phyloP scores from a whole-genome alignment of 2,888 invertebrate genomes.

The Melanotus villosus region DNA sequence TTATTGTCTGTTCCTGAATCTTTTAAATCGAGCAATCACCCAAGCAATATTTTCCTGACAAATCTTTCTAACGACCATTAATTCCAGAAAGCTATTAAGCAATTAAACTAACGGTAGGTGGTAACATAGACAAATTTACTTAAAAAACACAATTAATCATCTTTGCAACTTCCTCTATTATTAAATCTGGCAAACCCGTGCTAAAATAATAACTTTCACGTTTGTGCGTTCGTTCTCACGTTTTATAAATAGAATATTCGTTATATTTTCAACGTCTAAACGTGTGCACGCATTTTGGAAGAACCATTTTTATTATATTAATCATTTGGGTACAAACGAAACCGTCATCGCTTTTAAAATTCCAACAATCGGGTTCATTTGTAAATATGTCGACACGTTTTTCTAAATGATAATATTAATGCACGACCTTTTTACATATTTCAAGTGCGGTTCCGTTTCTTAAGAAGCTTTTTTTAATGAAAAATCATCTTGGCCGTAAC shows the following conservation, averaged over 20 bases:
- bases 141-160: too few species aligned
- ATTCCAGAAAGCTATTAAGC: too few species aligned
- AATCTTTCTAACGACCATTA: too few species aligned
- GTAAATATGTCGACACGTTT: slow-evolving; percentile 11
- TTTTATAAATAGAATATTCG: neutral
- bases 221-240: neutral
- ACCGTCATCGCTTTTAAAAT: neutral
- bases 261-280: neutral
- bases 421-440: slow-evolving; percentile 2
- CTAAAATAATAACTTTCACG: neutral
- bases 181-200: neutral
- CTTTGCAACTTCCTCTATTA: neutral
- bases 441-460: slow-evolving; percentile 12
- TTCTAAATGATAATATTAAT: slow-evolving; percentile 8
- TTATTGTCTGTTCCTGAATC: too few species aligned
- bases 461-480: neutral
- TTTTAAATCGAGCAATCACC: too few species aligned
- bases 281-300: neutral
- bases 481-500: slow-evolving; percentile 10
- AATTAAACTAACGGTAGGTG: too few species aligned
- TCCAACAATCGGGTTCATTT: slow-evolving; percentile 8
- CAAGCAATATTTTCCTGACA: too few species aligned
- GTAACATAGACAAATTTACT: too few species aligned
- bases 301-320: slow-evolving; percentile 12
- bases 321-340: neutral